These are phyloP conservation scores for Hippocampus comes DNA, from an alignment of 2,113 vertebrate species.

Conservation along the genomic window DNA sequence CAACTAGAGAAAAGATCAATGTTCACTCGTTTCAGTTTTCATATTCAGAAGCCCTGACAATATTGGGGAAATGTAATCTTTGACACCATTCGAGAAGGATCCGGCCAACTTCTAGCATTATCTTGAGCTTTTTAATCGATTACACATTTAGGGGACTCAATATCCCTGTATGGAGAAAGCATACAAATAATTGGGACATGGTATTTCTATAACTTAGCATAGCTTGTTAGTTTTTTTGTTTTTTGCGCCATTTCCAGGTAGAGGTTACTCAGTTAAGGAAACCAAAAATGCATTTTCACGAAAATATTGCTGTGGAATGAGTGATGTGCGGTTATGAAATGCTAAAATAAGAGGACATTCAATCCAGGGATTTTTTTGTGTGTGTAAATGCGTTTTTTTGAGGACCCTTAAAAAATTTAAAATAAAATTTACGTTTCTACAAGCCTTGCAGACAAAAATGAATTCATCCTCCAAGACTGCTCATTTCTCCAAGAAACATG, in stretches of 20 bases:
- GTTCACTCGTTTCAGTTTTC: no score
- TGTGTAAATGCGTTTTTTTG: not conserved
- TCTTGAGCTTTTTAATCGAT: no score
- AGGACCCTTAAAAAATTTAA: not conserved
- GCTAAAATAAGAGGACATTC: no score
- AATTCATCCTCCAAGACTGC: not conserved
- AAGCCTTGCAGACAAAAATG: not conserved
- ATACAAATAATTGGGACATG: not conserved
- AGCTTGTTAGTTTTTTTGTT: not conserved
- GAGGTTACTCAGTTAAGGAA: not conserved
- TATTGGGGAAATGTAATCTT: not conserved
- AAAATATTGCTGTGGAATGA: not conserved
- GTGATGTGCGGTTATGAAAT: no score
- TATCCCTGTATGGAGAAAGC: not conserved
- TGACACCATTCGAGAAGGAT: not conserved
- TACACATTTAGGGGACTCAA: no score
- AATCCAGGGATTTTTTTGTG: no score
- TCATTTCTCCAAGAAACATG: constrained; percentile 32
- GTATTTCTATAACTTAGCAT: not conserved
- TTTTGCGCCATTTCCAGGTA: not conserved
- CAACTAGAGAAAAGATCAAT: not conserved
- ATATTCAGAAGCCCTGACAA: no score
- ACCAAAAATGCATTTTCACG: not conserved
- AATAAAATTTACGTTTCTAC: not conserved
- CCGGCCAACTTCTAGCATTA: not conserved